Evolutionary conservation across 2,797 vertebrate genomes (phyloP), one percentile per base, ranked within the genome.

Genomic region (Muscicapa striata): DNA sequence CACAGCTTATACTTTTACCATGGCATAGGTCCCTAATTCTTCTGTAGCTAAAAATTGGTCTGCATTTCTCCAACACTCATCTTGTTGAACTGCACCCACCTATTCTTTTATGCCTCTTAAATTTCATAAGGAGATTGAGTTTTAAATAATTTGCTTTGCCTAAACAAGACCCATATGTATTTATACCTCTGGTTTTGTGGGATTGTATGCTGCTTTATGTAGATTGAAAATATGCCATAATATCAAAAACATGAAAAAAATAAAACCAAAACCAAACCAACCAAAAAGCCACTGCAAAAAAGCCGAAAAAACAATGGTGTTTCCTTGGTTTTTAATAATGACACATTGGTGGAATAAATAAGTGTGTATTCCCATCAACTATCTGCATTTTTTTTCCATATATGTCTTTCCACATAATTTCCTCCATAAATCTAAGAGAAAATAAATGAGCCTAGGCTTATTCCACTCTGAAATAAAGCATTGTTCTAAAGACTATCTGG

Each of bases 1-100:
- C 49, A 91, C 21, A 91, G 70, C 15, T 86, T 92, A 78, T 76
- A 74, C 16, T 84, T 70, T 89, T 93, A 93, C 64, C 52, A 64
- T 69, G 79, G 76, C 70, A 88, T 34, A 54, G 69, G 58, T 88
- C 74, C 27, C 45, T 89, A 91, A 91, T 67, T 61, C 64, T 82
- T 67, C 54, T 89, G 63, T 64, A 86, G 15, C 75, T 89, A 86
- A 94, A 95, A 89, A 58, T 61, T 19, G 11, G 70, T 72, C 75
- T 81, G 54, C 43, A 41, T 62, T 93, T 81, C 64, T 81, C 46
- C 90, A 87, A 40, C 10, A 52, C 21, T 70, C 21, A 55, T 63
- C 24, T 84, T 78, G 79, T 32, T 84, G 64, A 94, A 69, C 15
- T 90, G 38, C 11, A 79, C 15, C 15, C 10, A 74, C 14, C 6